Evolutionary conservation across 2,888 invertebrate species (phyloP).

Genomic region (Chymomyza procnemis): DNA sequence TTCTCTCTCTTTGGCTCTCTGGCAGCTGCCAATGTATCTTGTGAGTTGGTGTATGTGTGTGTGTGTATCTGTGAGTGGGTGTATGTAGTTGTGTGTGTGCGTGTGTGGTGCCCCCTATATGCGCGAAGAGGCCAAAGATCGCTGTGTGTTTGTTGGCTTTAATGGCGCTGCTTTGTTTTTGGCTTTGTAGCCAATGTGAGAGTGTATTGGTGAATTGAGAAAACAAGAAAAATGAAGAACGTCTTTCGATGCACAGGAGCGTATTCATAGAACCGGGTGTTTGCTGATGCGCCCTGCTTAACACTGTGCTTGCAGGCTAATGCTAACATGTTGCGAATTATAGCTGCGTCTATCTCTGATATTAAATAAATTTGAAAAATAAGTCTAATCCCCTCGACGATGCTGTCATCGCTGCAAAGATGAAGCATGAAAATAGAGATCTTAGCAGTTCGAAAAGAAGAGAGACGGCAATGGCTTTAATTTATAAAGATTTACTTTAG

Average conservation of each 20-base stretch:
- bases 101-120: constrained; percentile 46
- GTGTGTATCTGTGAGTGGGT: constrained; percentile 31
- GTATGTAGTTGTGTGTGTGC: constrained; percentile 9
- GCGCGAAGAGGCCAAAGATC: constrained; percentile 54
- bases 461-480: too few relatives aligned
- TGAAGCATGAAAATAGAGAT: too few relatives aligned
- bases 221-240: constrained; percentile 69
- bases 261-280: not conserved
- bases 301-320: not conserved
- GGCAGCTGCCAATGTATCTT: not conserved
- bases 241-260: constrained; percentile 50
- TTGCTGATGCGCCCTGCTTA: constrained; percentile 7
- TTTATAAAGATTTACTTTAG: too few relatives aligned
- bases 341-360: too few relatives aligned
- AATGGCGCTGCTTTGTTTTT: constrained; percentile 66
- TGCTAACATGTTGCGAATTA: not conserved
- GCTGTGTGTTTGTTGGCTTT: constrained; percentile 65
- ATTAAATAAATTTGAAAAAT: too few relatives aligned
- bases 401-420: too few relatives aligned
- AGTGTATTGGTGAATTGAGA: constrained; percentile 40
- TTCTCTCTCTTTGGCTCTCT: constrained; percentile 32
- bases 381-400: too few relatives aligned
- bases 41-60: too few relatives aligned
- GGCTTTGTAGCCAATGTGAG: constrained; percentile 19
- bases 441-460: too few relatives aligned